These are phyloP conservation scores for Lates japonicus DNA, from an alignment of 2,797 vertebrate species.

Conservation along the genomic window DNA sequence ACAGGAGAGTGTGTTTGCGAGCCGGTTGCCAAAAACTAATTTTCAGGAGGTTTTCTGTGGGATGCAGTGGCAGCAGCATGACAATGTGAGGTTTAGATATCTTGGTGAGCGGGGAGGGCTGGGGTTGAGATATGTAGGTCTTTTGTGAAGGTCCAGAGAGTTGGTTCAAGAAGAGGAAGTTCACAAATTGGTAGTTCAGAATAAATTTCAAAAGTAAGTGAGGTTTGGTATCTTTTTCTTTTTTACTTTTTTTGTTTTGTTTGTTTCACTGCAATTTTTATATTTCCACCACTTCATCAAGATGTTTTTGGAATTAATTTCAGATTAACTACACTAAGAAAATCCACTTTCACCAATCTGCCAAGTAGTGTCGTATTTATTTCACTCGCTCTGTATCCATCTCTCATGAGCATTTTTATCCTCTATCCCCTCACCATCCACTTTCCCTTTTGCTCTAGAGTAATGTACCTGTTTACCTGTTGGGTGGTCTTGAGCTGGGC, in stretches of 20 bases:
- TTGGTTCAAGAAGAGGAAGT: conserved; percentile 73
- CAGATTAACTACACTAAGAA: conserved; percentile 48
- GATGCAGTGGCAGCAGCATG: conserved; percentile 84
- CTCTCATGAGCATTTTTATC: conserved; percentile 75
- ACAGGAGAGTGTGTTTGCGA: conserved; percentile 87
- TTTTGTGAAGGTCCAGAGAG: conserved; percentile 80
- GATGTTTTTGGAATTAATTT: conserved; percentile 57
- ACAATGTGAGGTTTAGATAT: conserved; percentile 88
- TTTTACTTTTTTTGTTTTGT: conserved; percentile 40
- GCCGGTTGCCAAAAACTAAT: conserved; percentile 88
- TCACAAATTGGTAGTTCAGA: conserved; percentile 77
- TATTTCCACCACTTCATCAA: conserved; percentile 14
- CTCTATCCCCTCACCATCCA: conserved; percentile 59
- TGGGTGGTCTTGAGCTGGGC: conserved; percentile 89
- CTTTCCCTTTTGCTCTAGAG: conserved; percentile 71
- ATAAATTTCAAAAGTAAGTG: conserved; percentile 67
- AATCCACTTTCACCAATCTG: conserved; percentile 52
- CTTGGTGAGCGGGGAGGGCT: conserved; percentile 67
- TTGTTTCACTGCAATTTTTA: conserved; percentile 40
- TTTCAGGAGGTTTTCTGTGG: conserved; percentile 86
- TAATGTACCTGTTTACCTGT: conserved; percentile 90
- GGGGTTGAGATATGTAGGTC: conserved; percentile 72
- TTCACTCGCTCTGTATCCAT: conserved; percentile 63
- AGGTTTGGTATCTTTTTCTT: conserved; percentile 21
- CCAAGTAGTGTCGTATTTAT: conserved; percentile 57